Evolutionary conservation across 2,888 invertebrate species (phyloP).

Genomic region (Junonia oenone): DNA sequence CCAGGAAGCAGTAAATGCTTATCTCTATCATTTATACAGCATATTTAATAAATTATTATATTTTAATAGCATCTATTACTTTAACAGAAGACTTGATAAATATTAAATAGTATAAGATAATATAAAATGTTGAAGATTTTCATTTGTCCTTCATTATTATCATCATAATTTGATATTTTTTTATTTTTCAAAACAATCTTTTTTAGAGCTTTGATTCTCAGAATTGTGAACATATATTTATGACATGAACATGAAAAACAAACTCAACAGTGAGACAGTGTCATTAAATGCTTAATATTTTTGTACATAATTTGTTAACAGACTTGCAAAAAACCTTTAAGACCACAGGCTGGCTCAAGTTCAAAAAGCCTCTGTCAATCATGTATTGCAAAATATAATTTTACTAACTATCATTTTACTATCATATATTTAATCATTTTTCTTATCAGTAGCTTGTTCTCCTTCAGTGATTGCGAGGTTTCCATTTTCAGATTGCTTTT

Average conservation of each 20-base stretch:
- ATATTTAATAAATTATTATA: background rate
- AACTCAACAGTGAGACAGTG: background rate
- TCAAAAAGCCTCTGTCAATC: constrained; percentile 9
- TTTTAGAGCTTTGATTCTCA: too few species aligned
- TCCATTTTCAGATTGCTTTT: constrained; percentile 52
- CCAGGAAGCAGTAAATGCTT: constrained; percentile 2
- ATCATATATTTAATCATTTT: constrained; percentile 65
- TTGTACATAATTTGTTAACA: background rate
- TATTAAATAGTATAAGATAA: background rate
- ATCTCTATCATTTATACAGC: constrained; percentile 2
- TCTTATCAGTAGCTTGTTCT: constrained; percentile 56
- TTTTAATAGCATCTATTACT: too few species aligned
- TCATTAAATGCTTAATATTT: constrained; percentile 9
- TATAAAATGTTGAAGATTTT: too few species aligned
- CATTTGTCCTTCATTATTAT: too few species aligned
- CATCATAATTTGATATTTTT: too few species aligned
- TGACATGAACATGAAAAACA: background rate
- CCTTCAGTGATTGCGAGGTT: constrained; percentile 55
- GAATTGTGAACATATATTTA: too few species aligned
- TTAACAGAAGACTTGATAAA: background rate
- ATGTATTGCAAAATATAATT: constrained; percentile 16
- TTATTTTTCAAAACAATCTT: too few species aligned
- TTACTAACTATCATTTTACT: constrained; percentile 28
- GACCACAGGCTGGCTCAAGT: constrained; percentile 4
- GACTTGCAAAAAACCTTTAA: background rate